phyloP scores from a whole-genome alignment of 2,113 vertebrate species.

The Cairina moschata region DNA sequence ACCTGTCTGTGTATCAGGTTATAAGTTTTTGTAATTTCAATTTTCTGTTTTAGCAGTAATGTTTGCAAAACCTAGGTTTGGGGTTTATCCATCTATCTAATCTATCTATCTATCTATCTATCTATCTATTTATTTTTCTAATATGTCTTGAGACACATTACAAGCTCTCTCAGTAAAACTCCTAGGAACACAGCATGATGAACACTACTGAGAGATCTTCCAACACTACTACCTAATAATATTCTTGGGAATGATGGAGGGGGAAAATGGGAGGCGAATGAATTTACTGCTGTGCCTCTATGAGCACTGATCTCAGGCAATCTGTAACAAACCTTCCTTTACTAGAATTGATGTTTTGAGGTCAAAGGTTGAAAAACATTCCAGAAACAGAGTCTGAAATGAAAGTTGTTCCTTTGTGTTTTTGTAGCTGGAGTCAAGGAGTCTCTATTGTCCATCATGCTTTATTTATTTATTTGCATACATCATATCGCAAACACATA shows the following conservation, averaged over 20 bases:
- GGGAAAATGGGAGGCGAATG: not conserved
- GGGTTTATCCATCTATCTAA: not conserved
- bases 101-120: no score
- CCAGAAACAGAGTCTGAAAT: not conserved
- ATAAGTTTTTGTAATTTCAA: not conserved
- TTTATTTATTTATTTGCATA: conserved; percentile 3
- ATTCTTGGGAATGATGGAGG: not conserved
- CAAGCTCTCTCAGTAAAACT: not conserved
- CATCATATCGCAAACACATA: not conserved
- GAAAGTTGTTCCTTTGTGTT: not conserved
- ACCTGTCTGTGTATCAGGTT: not conserved
- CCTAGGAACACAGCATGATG: not conserved
- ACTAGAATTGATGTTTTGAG: not conserved
- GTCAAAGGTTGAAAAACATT: not conserved
- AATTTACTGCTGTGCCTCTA: not conserved
- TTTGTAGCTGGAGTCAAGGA: not conserved
- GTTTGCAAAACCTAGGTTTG: conserved; percentile 7
- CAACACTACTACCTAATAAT: not conserved
- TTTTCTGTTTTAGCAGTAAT: not conserved
- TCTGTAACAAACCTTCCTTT: conserved; percentile 14
- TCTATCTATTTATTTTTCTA: not conserved
- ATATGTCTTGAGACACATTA: not conserved
- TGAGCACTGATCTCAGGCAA: not conserved
- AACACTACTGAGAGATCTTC: not conserved
- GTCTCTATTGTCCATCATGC: not conserved